phyloP scores from a whole-genome alignment of 2,113 vertebrate species.

The Rhabdornis inornatus region DNA sequence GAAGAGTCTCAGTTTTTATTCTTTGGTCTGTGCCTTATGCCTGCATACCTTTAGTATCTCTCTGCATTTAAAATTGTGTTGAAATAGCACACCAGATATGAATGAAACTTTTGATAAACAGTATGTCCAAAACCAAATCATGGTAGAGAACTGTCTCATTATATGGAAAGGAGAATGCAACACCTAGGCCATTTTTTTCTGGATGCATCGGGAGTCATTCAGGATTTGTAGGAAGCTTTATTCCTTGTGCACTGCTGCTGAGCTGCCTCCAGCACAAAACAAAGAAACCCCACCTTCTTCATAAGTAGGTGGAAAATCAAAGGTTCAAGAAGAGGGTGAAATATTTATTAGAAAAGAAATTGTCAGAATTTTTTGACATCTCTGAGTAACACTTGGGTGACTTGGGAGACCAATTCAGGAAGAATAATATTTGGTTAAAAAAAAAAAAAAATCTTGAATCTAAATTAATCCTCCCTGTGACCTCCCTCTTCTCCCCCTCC shows the following conservation, averaged over 20 bases:
- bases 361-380: not conserved
- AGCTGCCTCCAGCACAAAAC: not conserved
- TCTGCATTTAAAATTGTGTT: not conserved
- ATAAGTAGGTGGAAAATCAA: not conserved
- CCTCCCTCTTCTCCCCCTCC: accelerated
- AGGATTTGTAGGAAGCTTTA: not conserved
- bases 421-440: not conserved
- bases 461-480: not conserved
- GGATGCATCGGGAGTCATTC: not conserved
- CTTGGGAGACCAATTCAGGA: not conserved
- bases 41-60: not conserved
- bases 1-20: not conserved
- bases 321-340: not conserved
- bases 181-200: not conserved
- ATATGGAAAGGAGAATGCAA: not conserved
- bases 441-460: accelerated
- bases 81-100: not conserved
- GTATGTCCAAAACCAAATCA: not conserved
- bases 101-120: not conserved
- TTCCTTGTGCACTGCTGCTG: not conserved
- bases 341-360: not conserved
- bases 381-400: not conserved
- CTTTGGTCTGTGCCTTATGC: not conserved
- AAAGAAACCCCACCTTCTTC: not conserved
- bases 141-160: not conserved